Conservation (phyloP, 2,113 vertebrate genomes). For the Protobothrops mucrosquamatus region DNA sequence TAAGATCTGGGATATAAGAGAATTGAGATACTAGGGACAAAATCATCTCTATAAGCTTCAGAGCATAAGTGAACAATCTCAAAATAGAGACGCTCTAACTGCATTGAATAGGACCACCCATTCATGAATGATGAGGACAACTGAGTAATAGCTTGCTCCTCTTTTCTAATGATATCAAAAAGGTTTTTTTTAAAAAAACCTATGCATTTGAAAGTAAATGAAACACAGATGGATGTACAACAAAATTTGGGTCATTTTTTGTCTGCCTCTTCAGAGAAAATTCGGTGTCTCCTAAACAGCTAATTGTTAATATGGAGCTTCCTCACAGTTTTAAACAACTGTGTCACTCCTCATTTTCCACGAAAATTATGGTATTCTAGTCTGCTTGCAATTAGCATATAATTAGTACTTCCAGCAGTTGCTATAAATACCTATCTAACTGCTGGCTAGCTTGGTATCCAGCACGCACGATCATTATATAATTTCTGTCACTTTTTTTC, state of each 20-base stretch:
- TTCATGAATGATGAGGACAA: not conserved
- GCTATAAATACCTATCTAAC: slow-evolving; percentile 58
- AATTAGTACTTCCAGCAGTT: slow-evolving; percentile 61
- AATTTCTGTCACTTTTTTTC: slow-evolving; percentile 60
- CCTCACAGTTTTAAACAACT: slow-evolving; percentile 51
- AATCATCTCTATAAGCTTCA: not conserved
- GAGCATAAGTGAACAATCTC: not conserved
- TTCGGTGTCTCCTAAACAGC: slow-evolving; percentile 29
- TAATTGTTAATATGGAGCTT: slow-evolving; percentile 30
- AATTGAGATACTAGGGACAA: not conserved
- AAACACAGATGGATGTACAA: slow-evolving; percentile 17
- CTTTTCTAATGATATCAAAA: not conserved
- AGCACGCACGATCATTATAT: slow-evolving; percentile 57
- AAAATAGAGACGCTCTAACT: not conserved
- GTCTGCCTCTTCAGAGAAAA: slow-evolving; percentile 35
- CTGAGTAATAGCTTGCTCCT: not conserved
- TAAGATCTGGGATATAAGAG: not conserved
- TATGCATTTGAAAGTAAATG: slow-evolving; percentile 34
- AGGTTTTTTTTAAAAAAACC: slow-evolving; percentile 13
- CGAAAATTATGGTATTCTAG: slow-evolving; percentile 53
- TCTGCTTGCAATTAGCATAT: slow-evolving; percentile 65
- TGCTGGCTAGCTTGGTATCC: slow-evolving; percentile 53
- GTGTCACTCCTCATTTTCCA: slow-evolving; percentile 37
- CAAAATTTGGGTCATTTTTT: slow-evolving; percentile 13
- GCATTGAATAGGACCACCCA: no score